phyloP scores from a whole-genome alignment of 2,888 invertebrate species.

The Agriotes lineatus region DNA sequence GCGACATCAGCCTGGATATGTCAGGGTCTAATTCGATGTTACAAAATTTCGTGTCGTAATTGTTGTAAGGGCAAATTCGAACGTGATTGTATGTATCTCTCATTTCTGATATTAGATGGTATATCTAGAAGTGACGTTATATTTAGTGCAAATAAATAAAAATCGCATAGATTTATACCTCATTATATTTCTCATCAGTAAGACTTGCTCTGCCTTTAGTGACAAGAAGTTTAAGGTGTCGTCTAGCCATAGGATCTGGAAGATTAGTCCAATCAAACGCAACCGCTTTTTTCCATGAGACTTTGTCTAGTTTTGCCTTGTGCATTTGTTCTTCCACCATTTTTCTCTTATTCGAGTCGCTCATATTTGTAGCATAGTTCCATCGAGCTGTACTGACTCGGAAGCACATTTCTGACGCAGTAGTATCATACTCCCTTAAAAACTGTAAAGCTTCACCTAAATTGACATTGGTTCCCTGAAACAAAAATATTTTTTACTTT shows the following conservation, averaged over 20 bases:
- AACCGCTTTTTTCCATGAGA: conserved; percentile 80
- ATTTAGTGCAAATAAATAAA: neutral
- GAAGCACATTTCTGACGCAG: conserved; percentile 80
- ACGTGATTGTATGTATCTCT: conserved; percentile 81
- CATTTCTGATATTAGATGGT: conserved; percentile 81
- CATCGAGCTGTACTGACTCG: conserved; percentile 79
- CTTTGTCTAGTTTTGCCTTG: conserved; percentile 79
- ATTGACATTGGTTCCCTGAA: conserved; percentile 75
- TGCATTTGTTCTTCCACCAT: conserved; percentile 80
- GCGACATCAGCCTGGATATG: conserved; percentile 74
- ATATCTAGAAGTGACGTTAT: conserved; percentile 69
- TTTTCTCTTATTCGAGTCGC: conserved; percentile 76
- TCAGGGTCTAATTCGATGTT: conserved; percentile 75
- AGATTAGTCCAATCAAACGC: conserved; percentile 78
- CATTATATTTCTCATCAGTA: conserved; percentile 78
- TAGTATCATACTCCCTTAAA: conserved; percentile 78
- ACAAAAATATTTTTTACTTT: neutral
- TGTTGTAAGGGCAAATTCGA: conserved; percentile 77
- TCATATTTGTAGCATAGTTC: conserved; percentile 83
- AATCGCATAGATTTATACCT: conserved; percentile 67
- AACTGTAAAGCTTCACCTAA: conserved; percentile 78
- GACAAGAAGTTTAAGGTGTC: conserved; percentile 79
- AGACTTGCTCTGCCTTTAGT: conserved; percentile 81
- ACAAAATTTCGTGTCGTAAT: conserved; percentile 69
- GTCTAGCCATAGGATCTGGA: conserved; percentile 74